Base-by-base conservation (phyloP, 2,797 vertebrate species). In the Sebastes reedi region DNA sequence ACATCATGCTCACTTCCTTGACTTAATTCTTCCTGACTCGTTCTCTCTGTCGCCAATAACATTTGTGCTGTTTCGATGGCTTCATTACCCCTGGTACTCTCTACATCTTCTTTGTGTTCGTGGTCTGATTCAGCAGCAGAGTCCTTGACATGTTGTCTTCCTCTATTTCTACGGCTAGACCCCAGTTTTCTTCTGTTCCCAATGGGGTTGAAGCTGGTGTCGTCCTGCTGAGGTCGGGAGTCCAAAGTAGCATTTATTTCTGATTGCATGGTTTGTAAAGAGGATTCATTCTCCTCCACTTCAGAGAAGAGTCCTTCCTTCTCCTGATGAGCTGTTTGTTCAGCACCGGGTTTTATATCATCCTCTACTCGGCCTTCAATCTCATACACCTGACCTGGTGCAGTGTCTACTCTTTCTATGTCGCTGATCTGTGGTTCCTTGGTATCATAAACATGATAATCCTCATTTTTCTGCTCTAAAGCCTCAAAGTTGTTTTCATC, bases 81-180 rank as follows among this genome's bases (percentile, higher is more conserved):
- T 46, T 66, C 39, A 66, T 46, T 66, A 27, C 0, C 24, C 1
- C 14, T 27, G 36, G 16, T 66, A 3, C 4, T 65, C 1, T 5
- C 61, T 5, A 5, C n/a, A 39, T 14, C 59, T 6, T 32, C 25
- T 32, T 2, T 25, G 10, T 4, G 20, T 32, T 14, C 12, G 6
- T 78, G 27, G 18, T 65, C 8, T 74, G 13, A 5, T 72, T 80
- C 81, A 46, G 20, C 77, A 36, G 24, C 67, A 8, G 36, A 58
- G 54, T 61, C 75, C 52, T 64, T 58, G 20, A 3, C 62, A 34
- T 54, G 30, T 25, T 32, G 71, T 50, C 46, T 67, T 30, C 64
- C 81, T 77, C 74, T 70, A 11, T 46, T 54, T 42, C 75, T 91
- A 4, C 87, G 88, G 11, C 88, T 90, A 64, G 92, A 92, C n/a